Percentiles rank a stretch among this genome's conserved stretches.
Conservation (phyloP, 2,888 invertebrate species). For the Tanypteryx hageni region DNA sequence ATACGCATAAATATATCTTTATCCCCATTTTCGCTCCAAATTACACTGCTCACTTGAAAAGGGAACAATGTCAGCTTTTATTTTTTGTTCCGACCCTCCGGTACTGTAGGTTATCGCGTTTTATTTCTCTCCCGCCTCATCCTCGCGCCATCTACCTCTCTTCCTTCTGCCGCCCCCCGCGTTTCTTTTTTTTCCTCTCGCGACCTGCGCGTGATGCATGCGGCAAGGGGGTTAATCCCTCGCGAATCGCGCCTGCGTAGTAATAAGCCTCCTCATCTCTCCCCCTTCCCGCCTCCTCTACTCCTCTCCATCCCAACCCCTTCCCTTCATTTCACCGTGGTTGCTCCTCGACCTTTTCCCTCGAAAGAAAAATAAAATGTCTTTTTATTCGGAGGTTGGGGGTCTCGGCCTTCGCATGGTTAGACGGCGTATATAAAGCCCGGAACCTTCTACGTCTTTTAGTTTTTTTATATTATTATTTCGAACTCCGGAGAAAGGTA, state of each 20-base stretch:
- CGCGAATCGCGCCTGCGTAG: not conserved
- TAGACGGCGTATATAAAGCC: not conserved
- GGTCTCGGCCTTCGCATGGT: slow-evolving; percentile 13
- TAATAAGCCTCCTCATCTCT: not conserved
- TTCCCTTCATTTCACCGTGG: not conserved
- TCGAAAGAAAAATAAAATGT: not conserved
- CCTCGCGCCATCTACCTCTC: not conserved
- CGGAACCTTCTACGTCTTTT: not conserved
- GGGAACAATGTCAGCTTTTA: no score
- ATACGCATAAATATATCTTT: no score
- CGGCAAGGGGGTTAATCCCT: not conserved
- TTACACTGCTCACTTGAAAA: no score
- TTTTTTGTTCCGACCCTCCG: no score
- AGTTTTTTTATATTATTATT: not conserved
- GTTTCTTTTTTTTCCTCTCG: not conserved
- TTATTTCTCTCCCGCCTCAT: not conserved
- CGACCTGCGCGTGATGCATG: not conserved
- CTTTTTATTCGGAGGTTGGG: not conserved
- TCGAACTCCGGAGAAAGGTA: not conserved
- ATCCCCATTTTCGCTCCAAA: no score
- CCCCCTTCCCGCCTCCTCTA: not conserved
- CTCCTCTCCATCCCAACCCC: not conserved
- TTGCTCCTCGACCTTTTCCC: not conserved
- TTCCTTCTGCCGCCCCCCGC: not conserved
- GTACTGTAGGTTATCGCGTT: not conserved